phyloP scores from a whole-genome alignment of 2,113 vertebrate genomes.

The Naja naja region DNA sequence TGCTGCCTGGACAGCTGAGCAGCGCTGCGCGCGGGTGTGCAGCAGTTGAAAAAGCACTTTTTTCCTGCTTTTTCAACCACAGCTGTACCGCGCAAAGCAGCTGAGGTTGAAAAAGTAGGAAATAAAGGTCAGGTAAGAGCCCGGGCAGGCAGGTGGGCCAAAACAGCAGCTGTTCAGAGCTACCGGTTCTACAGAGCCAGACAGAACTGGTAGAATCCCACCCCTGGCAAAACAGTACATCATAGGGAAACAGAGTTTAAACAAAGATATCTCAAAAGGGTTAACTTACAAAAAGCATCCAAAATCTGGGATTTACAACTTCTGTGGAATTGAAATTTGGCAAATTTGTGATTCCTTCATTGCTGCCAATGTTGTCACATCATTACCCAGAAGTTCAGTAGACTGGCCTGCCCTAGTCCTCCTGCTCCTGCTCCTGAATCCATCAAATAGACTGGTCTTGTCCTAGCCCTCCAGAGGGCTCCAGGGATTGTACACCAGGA shows the following conservation, averaged over 20 bases:
- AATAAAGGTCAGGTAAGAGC: too few species aligned
- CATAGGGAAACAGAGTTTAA: neutral
- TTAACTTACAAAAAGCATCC: neutral
- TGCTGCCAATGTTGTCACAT: neutral
- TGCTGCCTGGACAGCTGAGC: too few species aligned
- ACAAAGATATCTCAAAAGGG: neutral
- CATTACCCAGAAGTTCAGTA: neutral
- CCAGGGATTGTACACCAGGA: neutral
- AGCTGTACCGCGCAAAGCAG: too few species aligned
- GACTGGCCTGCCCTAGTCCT: neutral
- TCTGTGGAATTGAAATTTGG: neutral
- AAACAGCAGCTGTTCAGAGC: too few species aligned
- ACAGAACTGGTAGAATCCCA: too few species aligned
- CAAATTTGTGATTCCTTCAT: neutral
- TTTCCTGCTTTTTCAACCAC: too few species aligned
- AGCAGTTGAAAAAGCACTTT: too few species aligned
- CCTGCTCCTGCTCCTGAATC: neutral
- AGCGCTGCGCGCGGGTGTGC: too few species aligned
- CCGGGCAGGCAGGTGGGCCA: too few species aligned
- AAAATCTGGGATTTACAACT: neutral
- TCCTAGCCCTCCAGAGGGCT: neutral
- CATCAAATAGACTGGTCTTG: neutral
- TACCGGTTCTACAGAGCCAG: too few species aligned
- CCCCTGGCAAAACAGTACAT: neutral
- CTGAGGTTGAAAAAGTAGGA: too few species aligned